Evolutionary conservation across 2,797 vertebrate genomes (phyloP).

Genomic region (Phoebastria nigripes): DNA sequence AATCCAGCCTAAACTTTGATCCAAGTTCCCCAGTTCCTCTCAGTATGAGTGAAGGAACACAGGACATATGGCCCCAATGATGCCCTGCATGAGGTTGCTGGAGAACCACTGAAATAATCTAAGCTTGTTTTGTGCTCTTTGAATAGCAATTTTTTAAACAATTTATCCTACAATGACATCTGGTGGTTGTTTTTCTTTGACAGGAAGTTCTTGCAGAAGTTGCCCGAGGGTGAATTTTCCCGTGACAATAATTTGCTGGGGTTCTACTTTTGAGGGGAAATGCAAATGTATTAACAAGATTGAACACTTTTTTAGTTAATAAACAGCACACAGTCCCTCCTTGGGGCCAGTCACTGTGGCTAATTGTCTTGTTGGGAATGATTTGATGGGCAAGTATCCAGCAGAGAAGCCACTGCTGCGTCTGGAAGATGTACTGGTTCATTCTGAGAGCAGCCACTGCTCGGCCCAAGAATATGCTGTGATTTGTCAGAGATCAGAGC

Average conservation of each 20-base stretch:
- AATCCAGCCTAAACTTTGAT: background rate
- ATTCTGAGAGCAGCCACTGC: background rate
- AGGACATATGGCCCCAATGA: background rate
- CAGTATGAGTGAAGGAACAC: background rate
- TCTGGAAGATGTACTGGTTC: background rate
- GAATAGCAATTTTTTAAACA: background rate
- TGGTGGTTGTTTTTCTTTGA: slow-evolving; percentile 39
- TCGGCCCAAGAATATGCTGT: background rate
- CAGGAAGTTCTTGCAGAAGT: background rate
- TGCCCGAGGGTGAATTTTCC: background rate
- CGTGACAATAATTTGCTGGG: background rate
- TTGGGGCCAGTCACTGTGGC: background rate
- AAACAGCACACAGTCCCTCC: background rate
- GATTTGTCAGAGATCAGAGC: background rate
- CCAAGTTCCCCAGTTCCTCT: background rate
- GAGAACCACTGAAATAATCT: background rate
- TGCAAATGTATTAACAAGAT: background rate
- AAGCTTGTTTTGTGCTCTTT: background rate
- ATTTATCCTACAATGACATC: slow-evolving; percentile 63
- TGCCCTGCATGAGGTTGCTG: background rate
- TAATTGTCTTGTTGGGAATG: background rate
- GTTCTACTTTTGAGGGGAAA: background rate
- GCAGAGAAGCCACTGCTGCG: background rate
- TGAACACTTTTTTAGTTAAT: background rate
- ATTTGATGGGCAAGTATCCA: background rate